These are phyloP conservation scores for Apotomis turbidana DNA, from an alignment of 2,888 invertebrate genomes.

Conservation along the genomic window DNA sequence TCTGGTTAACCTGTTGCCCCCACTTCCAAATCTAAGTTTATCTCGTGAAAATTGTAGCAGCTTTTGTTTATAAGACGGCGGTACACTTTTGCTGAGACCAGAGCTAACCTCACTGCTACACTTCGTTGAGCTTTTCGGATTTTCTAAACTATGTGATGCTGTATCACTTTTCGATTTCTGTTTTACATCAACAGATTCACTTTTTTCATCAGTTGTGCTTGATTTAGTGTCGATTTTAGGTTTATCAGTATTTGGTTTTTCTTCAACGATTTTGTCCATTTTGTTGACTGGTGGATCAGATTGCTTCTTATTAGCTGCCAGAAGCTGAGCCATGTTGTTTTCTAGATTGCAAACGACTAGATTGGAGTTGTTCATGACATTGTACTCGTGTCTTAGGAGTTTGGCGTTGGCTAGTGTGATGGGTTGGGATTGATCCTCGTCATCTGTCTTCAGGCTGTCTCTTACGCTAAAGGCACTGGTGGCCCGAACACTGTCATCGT, in stretches of 20 bases:
- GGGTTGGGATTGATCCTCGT: constrained; percentile 77
- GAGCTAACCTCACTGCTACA: constrained; percentile 74
- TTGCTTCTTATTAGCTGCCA: constrained; percentile 70
- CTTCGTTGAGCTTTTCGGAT: constrained; percentile 74
- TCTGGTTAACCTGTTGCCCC: constrained; percentile 75
- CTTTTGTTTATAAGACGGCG: constrained; percentile 80
- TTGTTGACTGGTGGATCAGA: constrained; percentile 60
- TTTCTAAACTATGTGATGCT: constrained; percentile 76
- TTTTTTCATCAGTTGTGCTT: constrained; percentile 47
- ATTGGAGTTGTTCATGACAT: constrained; percentile 79
- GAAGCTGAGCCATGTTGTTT: constrained; percentile 78
- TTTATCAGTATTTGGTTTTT: constrained; percentile 63
- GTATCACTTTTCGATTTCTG: constrained; percentile 71
- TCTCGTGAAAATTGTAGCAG: constrained; percentile 78
- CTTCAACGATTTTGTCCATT: constrained; percentile 79
- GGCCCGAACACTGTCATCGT: constrained; percentile 79
- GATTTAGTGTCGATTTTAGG: constrained; percentile 50
- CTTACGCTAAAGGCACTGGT: constrained; percentile 79
- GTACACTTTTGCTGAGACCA: constrained; percentile 79
- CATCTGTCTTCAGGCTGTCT: constrained; percentile 80
- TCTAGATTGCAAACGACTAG: constrained; percentile 78
- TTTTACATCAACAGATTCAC: constrained; percentile 57
- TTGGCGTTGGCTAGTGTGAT: constrained; percentile 77
- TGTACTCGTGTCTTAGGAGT: constrained; percentile 75
- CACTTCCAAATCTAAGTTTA: constrained; percentile 76